phyloP scores from a whole-genome alignment of 2,888 invertebrate species.

The Ditylenchus weischeri region DNA sequence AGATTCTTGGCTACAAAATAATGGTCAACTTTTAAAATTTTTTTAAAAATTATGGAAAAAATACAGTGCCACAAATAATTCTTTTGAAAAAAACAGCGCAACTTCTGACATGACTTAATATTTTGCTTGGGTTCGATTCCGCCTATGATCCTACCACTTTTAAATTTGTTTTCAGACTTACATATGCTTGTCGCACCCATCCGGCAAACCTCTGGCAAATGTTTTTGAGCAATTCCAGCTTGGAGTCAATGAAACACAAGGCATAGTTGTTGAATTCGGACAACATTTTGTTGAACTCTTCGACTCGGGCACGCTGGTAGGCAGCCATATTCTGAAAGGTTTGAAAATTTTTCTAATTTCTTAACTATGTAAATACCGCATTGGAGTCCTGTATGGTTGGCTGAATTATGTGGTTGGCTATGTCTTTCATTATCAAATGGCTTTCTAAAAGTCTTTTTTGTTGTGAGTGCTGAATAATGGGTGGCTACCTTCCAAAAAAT shows the following conservation, averaged over 20 bases:
- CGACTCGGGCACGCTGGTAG: slow-evolving; percentile 24
- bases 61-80: no score
- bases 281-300: slow-evolving; percentile 21
- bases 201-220: slow-evolving; percentile 11
- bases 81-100: no score
- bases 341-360: not conserved
- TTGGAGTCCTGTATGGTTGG: slow-evolving; percentile 25
- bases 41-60: no score
- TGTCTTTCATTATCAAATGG: slow-evolving; percentile 18
- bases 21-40: no score
- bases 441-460: slow-evolving; percentile 15
- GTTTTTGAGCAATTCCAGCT: slow-evolving; percentile 47
- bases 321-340: slow-evolving; percentile 20
- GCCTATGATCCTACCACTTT: no score
- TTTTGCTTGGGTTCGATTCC: no score
- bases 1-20: no score
- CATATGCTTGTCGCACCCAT: not conserved
- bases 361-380: slow-evolving; percentile 13
- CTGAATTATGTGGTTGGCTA: slow-evolving; percentile 17
- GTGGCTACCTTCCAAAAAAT: slow-evolving; percentile 37
- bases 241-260: slow-evolving; percentile 43
- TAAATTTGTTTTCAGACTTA: not conserved
- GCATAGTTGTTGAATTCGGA: slow-evolving; percentile 34
- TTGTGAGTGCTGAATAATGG: not conserved
- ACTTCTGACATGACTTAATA: no score